Percentiles rank a stretch among this genome's conserved stretches.
These are phyloP conservation scores for Cataglyphis cursor DNA, from an alignment of 2,888 invertebrate genomes.

Conservation along the genomic window DNA sequence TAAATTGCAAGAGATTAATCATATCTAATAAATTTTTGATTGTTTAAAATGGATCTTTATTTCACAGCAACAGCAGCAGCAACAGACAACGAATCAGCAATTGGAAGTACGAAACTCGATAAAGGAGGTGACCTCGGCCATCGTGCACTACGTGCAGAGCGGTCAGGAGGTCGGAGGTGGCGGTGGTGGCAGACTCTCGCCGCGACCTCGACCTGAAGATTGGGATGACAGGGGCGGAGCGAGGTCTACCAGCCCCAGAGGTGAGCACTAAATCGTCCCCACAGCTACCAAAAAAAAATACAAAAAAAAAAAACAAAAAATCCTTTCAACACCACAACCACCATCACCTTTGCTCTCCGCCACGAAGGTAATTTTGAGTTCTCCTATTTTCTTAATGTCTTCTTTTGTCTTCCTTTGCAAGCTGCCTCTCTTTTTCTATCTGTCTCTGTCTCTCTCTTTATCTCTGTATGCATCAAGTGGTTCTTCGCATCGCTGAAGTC, in stretches of 20 bases:
- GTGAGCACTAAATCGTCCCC: conserved; percentile 86
- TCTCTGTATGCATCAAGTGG: conserved; percentile 53
- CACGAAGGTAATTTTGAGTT: conserved; percentile 85
- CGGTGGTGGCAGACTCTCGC: conserved; percentile 84
- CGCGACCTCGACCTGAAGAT: conserved; percentile 83
- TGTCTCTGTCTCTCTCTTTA: conserved; percentile 50
- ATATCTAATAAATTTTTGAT: neutral
- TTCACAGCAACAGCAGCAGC: conserved; percentile 77
- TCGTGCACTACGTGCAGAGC: conserved; percentile 94
- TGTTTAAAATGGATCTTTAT: neutral
- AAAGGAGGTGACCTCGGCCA: conserved; percentile 97
- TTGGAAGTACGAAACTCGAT: conserved; percentile 90
- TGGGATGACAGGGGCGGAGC: conserved; percentile 84
- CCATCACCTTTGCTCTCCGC: conserved; percentile 84
- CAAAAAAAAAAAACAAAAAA: conserved; percentile 63
- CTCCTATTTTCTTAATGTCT: conserved; percentile 73
- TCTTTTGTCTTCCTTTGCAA: conserved; percentile 62
- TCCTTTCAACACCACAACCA: conserved; percentile 82
- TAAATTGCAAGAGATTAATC: conserved; percentile 14
- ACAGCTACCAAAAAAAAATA: conserved; percentile 67
- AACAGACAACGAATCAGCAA: conserved; percentile 85
- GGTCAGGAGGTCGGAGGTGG: conserved; percentile 86
- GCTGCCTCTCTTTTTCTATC: conserved; percentile 50
- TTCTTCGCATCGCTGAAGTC: conserved; percentile 48
- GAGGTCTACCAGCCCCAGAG: conserved; percentile 86